Conservation (phyloP, 2,888 invertebrate genomes). For the Latheticus oryzae region DNA sequence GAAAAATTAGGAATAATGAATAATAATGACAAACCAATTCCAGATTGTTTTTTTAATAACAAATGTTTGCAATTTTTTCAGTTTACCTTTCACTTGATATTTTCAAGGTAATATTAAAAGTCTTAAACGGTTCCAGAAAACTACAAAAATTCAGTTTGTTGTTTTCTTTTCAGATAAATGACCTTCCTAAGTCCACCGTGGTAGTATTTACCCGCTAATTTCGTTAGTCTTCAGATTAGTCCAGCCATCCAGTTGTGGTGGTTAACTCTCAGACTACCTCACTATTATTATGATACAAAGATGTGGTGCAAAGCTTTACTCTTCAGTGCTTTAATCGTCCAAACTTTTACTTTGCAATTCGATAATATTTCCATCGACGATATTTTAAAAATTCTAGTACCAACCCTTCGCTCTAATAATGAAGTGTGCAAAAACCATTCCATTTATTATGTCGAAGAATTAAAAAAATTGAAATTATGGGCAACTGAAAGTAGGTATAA, state of each 20-base stretch:
- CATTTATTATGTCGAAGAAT: slow-evolving; percentile 50
- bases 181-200: slow-evolving; percentile 2
- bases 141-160: slow-evolving; percentile 1
- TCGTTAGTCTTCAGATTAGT: slow-evolving; percentile 2
- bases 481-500: slow-evolving; percentile 55
- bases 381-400: slow-evolving; percentile 46
- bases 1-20: no score
- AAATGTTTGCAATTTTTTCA: slow-evolving; percentile 1
- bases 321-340: neutral
- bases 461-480: slow-evolving; percentile 53
- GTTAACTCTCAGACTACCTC: no score
- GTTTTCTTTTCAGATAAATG: slow-evolving; percentile 12
- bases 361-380: slow-evolving; percentile 13
- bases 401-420: slow-evolving; percentile 47
- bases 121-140: slow-evolving; percentile 1
- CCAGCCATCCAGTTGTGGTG: neutral
- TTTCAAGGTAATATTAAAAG: slow-evolving; percentile 6
- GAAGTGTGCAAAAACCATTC: slow-evolving; percentile 52
- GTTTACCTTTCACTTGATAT: neutral
- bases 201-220: neutral
- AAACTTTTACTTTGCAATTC: neutral
- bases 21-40: no score
- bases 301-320: neutral
- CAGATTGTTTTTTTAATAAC: no score
- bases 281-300: slow-evolving; percentile 10